These are phyloP conservation scores for Crotalus tigris DNA, from an alignment of 2,113 vertebrate genomes.

Conservation along the genomic window DNA sequence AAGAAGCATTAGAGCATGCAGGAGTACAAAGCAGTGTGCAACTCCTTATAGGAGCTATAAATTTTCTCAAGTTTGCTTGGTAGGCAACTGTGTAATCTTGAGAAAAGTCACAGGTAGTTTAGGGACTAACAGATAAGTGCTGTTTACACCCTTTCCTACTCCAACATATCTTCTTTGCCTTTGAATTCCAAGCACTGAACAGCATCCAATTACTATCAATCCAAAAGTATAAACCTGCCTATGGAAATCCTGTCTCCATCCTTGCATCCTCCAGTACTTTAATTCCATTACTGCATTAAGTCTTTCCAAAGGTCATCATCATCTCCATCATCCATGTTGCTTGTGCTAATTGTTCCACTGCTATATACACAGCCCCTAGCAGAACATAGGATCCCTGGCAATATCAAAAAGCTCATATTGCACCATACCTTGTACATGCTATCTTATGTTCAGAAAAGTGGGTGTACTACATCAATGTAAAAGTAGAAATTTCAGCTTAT, in stretches of 20 bases:
- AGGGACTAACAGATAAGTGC: neutral
- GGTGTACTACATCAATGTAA: neutral
- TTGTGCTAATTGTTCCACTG: neutral
- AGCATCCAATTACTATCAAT: neutral
- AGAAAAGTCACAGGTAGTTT: neutral
- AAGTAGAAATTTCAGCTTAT: neutral
- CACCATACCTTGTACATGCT: neutral
- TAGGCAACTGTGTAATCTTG: neutral
- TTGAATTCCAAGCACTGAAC: neutral
- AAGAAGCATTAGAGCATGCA: neutral
- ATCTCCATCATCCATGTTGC: neutral
- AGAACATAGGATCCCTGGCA: neutral
- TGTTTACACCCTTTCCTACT: neutral
- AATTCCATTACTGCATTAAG: neutral
- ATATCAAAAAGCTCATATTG: neutral
- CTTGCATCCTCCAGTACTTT: neutral
- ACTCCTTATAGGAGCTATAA: neutral
- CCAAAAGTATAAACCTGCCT: neutral
- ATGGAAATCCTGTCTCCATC: neutral
- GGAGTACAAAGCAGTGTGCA: neutral
- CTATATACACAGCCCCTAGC: neutral
- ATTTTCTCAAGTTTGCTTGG: neutral
- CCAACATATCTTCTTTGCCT: neutral
- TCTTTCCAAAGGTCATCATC: neutral
- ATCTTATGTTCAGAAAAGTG: neutral